Percentiles rank a stretch among this genome's conserved stretches.
These are phyloP conservation scores for Collichthys lucidus DNA, from an alignment of 2,113 vertebrate genomes.

Conservation along the genomic window DNA sequence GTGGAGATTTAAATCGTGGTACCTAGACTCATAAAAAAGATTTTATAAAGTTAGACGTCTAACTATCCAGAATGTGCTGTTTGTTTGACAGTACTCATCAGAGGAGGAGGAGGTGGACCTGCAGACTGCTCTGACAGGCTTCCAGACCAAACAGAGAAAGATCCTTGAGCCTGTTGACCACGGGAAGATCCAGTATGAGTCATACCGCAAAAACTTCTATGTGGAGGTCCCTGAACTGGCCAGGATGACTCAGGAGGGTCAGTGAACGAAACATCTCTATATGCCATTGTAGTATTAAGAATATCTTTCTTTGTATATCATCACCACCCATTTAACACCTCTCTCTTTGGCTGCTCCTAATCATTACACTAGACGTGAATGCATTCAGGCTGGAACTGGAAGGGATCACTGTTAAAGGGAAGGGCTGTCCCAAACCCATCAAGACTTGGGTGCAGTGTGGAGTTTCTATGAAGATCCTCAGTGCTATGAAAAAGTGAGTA, in stretches of 20 bases:
- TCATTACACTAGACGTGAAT: slow-evolving; percentile 87
- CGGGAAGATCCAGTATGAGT: slow-evolving; percentile 96
- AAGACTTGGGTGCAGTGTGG: slow-evolving; percentile 99
- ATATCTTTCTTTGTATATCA: background rate
- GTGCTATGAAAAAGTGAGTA: slow-evolving; percentile 94
- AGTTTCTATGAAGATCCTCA: slow-evolving; percentile 98
- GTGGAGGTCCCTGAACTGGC: slow-evolving; percentile 98
- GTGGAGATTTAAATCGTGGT: background rate
- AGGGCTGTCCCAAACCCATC: slow-evolving; percentile 98
- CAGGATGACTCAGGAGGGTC: slow-evolving; percentile 94
- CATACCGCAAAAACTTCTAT: slow-evolving; percentile 97
- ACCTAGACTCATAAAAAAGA: no score
- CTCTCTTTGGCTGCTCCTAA: background rate
- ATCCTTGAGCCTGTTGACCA: slow-evolving; percentile 98
- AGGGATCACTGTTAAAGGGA: slow-evolving; percentile 95
- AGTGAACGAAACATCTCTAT: background rate
- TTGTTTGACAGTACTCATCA: slow-evolving; percentile 91
- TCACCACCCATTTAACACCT: background rate
- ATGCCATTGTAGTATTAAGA: background rate
- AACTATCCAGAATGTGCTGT: background rate
- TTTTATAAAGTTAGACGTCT: background rate
- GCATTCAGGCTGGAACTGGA: slow-evolving; percentile 93
- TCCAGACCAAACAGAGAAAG: slow-evolving; percentile 98
- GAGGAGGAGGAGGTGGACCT: slow-evolving; percentile 99
- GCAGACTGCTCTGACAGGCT: slow-evolving; percentile 96